A percentile compares a stretch with the other conserved stretches of the same genome.
phyloP scores from a whole-genome alignment of 2,888 invertebrate species.

The Pyrochroa serraticornis region DNA sequence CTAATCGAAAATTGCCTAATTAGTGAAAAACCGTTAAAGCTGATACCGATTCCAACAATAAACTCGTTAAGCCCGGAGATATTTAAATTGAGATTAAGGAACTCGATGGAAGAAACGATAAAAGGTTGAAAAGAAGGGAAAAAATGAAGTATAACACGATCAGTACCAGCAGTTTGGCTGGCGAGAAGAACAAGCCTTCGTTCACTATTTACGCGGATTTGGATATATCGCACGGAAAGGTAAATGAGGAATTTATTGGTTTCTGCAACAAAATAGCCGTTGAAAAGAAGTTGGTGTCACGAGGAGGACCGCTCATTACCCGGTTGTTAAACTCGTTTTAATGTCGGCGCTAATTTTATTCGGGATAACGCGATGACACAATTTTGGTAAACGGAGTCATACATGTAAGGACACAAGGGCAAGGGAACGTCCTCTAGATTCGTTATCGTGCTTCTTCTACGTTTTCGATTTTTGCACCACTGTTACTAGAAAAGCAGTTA shows the following conservation, averaged over 20 bases:
- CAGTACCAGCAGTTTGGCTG: slow-evolving; percentile 69
- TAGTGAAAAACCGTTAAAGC: background rate
- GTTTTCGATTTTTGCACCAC: no score
- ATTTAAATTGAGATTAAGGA: background rate
- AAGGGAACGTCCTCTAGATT: no score
- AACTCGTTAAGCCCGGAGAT: background rate
- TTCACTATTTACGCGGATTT: slow-evolving; percentile 70
- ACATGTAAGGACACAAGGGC: no score
- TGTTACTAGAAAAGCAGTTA: no score
- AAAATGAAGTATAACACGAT: slow-evolving; percentile 68
- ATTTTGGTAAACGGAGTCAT: background rate
- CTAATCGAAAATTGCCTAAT: no score
- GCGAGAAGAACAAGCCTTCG: slow-evolving; percentile 70
- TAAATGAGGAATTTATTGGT: slow-evolving; percentile 41
- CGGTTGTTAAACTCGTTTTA: slow-evolving; percentile 21
- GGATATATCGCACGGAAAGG: slow-evolving; percentile 64
- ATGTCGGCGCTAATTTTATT: slow-evolving; percentile 13
- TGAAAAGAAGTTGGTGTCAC: background rate
- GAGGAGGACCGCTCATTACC: slow-evolving; percentile 8
- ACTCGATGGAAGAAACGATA: background rate
- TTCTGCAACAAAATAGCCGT: background rate
- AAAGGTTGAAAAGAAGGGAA: background rate
- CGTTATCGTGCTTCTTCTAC: no score
- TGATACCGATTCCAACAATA: background rate
- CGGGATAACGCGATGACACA: background rate